Percentiles rank a stretch among this genome's conserved stretches.
Evolutionary conservation across 1,140 invertebrate species (phyloP).

Genomic region (Ceratosolen fusciceps): DNA sequence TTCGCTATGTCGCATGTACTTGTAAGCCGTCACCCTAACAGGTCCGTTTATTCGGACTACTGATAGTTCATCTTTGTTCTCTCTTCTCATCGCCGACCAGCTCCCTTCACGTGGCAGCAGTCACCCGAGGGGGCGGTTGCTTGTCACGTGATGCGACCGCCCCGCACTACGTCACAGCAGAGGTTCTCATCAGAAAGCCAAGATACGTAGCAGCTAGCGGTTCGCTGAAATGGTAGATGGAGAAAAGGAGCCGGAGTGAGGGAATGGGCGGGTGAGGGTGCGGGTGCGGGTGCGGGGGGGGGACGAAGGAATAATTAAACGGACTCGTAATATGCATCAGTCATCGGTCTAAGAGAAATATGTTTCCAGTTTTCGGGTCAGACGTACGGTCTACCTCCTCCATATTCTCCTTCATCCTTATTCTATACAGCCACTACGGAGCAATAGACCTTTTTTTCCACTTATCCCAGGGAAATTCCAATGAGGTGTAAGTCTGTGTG

Average conservation of each 20-base stretch:
- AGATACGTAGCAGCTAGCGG: not conserved
- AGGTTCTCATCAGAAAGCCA: slow-evolving; percentile 14
- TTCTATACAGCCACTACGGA: not conserved
- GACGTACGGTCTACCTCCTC: not conserved
- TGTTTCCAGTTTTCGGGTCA: not conserved
- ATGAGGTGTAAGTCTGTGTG: too few relatives aligned
- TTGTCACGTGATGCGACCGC: slow-evolving; percentile 42
- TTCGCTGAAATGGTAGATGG: not conserved
- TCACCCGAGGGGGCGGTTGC: slow-evolving; percentile 15
- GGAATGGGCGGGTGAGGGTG: not conserved
- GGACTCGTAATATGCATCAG: slow-evolving; percentile 33
- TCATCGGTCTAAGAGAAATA: not conserved
- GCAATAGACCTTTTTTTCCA: slow-evolving; percentile 16
- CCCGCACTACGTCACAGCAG: slow-evolving; percentile 25
- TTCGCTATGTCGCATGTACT: not conserved
- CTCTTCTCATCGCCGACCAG: not conserved
- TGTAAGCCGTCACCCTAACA: not conserved
- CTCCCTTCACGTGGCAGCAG: slow-evolving; percentile 4
- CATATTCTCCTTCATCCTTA: slow-evolving; percentile 5
- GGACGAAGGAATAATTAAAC: not conserved
- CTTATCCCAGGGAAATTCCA: not conserved
- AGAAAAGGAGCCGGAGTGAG: not conserved
- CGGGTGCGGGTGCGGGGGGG: not conserved
- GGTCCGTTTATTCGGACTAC: not conserved
- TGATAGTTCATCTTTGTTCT: slow-evolving; percentile 17